Base-by-base conservation (phyloP, 2,888 invertebrate species). In the Epiblema foenella region DNA sequence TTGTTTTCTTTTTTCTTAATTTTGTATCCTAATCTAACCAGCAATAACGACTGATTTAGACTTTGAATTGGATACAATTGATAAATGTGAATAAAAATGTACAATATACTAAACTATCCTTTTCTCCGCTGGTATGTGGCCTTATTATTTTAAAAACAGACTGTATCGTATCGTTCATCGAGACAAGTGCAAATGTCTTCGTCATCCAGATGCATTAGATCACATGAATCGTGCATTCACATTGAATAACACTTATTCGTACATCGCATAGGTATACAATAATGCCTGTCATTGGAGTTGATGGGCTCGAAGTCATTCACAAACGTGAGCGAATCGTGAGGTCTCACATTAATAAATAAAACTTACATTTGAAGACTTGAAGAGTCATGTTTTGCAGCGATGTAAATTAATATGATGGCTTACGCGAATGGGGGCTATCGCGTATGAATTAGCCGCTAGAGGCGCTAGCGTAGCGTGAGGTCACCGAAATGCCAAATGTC, bases 261-360 rank as follows among this genome's bases (percentile, higher is more conserved):
- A 15, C 12, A 54, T 20, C 52, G 52, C 52, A 24, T 7, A 46
- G 29, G 3, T 20, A 59, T 42, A 8, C 24, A 39, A 39, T 59
- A 59, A 59, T 42, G 20, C 15, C 42, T 59, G 39, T 24, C 17
- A 56, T 65, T 65, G 29, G 65, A 65, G 17, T 65, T 29, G 42
- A 65, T 56, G 52, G 24, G 42, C 18, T 17, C 12, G 17, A 12
- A 54, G 39, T 39, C 64, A 54, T 66, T 57, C 33, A 66, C 33
- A 29, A 56, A 24, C 9, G 15, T 42, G 20, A 24, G 20, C 12
- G 52, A 54, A 4, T 15, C 18, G 33, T 33, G 29, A 59, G 17
- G 42, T 46, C 46, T 57, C 18, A 46, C 33, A 65, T 33, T 24
- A 24, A 24, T 4, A 24, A 24, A 24, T 33, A 15, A 17, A 33